Evolutionary conservation across 2,797 vertebrate species (phyloP), one percentile per base, ranked within the genome.

Genomic region (Ptychadena robeensis): DNA sequence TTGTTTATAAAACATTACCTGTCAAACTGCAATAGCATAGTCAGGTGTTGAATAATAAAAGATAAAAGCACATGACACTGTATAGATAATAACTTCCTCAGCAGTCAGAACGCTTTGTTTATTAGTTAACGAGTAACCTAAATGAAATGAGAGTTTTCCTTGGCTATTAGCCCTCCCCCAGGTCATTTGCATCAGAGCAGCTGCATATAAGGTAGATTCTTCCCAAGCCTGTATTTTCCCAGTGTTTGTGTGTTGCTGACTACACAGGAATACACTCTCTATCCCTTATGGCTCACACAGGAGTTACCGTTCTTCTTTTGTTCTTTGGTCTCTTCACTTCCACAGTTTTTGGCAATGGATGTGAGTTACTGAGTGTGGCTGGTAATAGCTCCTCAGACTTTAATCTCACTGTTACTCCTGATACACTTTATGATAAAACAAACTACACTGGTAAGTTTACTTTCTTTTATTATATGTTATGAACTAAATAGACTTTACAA

Each of bases 11-110:
- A n/a, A n/a, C n/a, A n/a, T n/a, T n/a, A n/a, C n/a, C n/a, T n/a
- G n/a, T n/a, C n/a, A n/a, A 68, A n/a, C 32, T 11, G 4, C 11
- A 37, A 53, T 1, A 10, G n/a, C 25, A 68, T 37, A 68, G 32
- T 15, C 34, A 35, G 22, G 66, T 37, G 9, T 22, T 11, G 7
- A 18, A 25, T 27, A 9, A 66, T 66, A 37, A 37, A 68, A 25
- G 66, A 35, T 11, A 38, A 14, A 9, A 27, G 11, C 6, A 27
- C 11, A 69, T 27, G n/a, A 27, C 67, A 69, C 6, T 9, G 9
- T 12, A 7, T 38, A 14, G n/a, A 40, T 69, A 69, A 69, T 69
- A 25, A 69, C 67, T 69, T 69, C 67, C 67, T 15, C 35, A 28
- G n/a, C 35, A 4, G 9, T 10, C 59, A 28, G 59, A 22, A 25